These are phyloP conservation scores for Erannis defoliaria DNA, from an alignment of 2,888 invertebrate genomes.

Conservation along the genomic window DNA sequence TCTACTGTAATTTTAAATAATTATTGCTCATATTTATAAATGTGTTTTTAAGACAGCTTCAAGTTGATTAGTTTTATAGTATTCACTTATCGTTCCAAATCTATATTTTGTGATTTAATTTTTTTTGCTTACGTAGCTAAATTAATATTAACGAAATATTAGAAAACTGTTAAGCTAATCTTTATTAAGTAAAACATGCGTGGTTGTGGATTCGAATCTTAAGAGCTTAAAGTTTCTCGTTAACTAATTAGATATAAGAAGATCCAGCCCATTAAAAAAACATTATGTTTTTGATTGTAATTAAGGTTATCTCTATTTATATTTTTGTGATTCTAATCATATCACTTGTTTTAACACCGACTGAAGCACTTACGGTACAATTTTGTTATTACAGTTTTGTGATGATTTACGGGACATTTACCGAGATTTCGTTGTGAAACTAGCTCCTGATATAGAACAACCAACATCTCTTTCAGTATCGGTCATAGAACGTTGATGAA, in stretches of 20 bases:
- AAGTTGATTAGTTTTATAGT: neutral
- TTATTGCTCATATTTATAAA: neutral
- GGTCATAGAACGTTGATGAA: too few relatives aligned
- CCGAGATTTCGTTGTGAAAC: too few relatives aligned
- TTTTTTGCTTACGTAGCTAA: conserved; percentile 3
- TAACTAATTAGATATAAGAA: conserved; percentile 4
- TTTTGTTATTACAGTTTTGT: too few relatives aligned
- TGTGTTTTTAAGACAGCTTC: neutral
- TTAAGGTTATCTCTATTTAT: neutral
- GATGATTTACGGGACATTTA: too few relatives aligned
- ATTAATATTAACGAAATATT: conserved; percentile 7
- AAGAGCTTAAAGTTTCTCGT: conserved; percentile 24
- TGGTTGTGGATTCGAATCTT: conserved; percentile 32
- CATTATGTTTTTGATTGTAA: neutral
- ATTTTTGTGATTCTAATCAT: neutral
- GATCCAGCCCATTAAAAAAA: neutral
- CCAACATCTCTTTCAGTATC: too few relatives aligned
- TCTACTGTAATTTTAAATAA: neutral
- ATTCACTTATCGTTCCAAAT: conserved; percentile 2
- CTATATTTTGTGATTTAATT: conserved; percentile 16
- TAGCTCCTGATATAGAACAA: too few relatives aligned
- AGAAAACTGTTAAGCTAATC: conserved; percentile 12
- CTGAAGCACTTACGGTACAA: neutral
- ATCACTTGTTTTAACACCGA: neutral
- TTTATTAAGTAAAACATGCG: conserved; percentile 15